Conservation (phyloP, 2,113 vertebrate genomes). For the Electrona antarctica region DNA sequence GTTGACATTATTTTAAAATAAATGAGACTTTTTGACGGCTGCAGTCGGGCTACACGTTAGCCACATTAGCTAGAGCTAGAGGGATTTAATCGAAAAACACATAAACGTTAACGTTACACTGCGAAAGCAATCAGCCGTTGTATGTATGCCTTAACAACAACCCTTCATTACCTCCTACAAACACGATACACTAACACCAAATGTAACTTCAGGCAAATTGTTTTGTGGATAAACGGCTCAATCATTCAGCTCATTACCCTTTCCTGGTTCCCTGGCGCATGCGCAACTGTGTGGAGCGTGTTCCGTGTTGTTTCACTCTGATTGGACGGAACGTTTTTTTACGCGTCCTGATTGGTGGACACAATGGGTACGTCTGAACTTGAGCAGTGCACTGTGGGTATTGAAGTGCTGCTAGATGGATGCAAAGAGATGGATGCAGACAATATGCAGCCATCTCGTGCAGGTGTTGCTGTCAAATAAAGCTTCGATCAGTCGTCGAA, state of each 20-base stretch:
- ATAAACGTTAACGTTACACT: background rate
- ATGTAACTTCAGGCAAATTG: background rate
- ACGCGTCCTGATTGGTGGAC: conserved; percentile 38
- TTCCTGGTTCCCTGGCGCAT: conserved; percentile 45
- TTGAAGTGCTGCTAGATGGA: background rate
- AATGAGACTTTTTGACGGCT: too few species aligned
- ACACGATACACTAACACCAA: background rate
- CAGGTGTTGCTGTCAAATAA: background rate
- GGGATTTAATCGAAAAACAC: background rate
- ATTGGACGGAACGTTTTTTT: conserved; percentile 58
- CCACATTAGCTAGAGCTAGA: background rate
- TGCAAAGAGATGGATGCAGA: too few species aligned
- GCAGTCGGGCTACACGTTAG: conserved; percentile 25
- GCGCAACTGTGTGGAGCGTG: conserved; percentile 26
- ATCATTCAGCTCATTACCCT: conserved; percentile 5
- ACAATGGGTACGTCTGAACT: background rate
- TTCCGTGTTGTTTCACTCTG: conserved; percentile 24
- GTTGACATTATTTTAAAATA: too few species aligned
- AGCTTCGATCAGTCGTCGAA: background rate
- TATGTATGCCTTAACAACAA: background rate
- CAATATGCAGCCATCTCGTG: conserved; percentile 61
- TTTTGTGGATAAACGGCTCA: conserved; percentile 25
- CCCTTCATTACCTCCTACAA: background rate
- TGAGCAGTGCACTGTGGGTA: conserved; percentile 33
- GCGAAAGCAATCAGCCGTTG: background rate